Evolutionary conservation across 2,888 invertebrate genomes (phyloP).

Genomic region (Crepidodera aurea): DNA sequence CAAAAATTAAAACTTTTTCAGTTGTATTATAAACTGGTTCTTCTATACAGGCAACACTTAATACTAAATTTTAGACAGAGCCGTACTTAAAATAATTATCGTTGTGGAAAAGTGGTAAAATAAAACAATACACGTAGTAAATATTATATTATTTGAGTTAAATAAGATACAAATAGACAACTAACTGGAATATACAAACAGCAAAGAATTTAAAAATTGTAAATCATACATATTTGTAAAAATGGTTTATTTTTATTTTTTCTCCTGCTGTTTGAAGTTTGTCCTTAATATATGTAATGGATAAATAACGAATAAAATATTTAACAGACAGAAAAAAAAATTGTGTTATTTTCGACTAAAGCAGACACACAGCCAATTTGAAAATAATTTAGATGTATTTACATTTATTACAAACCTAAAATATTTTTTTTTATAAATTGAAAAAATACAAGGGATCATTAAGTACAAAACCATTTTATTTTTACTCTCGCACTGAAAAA

Average conservation of each 20-base stretch:
- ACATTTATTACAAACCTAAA: conserved; percentile 34
- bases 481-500: conserved; percentile 16
- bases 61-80: no score
- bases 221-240: no score
- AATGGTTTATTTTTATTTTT: no score
- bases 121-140: not conserved
- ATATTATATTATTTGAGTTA: conserved; percentile 3
- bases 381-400: conserved; percentile 42
- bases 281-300: no score
- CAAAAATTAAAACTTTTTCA: no score
- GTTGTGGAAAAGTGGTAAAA: not conserved
- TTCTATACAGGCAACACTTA: no score
- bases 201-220: no score
- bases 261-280: no score
- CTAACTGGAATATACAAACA: not conserved
- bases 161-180: conserved; percentile 5
- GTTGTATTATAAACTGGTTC: no score
- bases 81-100: no score
- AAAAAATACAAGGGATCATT: conserved; percentile 6
- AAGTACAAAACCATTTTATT: not conserved
- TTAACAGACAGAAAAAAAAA: not conserved
- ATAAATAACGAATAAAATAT: not conserved
- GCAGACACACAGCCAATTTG: conserved; percentile 56
- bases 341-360: conserved; percentile 53
- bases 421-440: conserved; percentile 18